These are phyloP conservation scores for Rhyzopertha dominica DNA, from an alignment of 1,140 invertebrate species.

Conservation along the genomic window DNA sequence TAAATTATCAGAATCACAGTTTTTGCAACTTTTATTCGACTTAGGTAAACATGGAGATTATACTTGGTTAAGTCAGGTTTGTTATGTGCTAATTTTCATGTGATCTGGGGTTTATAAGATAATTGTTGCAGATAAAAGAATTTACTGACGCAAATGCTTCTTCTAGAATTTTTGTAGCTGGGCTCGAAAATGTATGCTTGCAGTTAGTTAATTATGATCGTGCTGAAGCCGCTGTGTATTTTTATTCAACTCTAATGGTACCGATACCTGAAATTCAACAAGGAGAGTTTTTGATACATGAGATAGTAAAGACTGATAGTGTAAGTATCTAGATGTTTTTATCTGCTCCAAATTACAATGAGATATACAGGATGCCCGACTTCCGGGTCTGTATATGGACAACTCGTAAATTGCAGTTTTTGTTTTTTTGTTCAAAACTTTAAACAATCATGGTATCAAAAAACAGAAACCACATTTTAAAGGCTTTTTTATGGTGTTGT, in stretches of 20 bases:
- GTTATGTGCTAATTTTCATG: constrained; percentile 7
- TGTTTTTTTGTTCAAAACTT: too few relatives aligned
- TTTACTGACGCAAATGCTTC: constrained; percentile 2
- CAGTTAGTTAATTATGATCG: constrained; percentile 29
- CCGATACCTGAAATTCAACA: not conserved
- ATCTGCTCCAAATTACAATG: too few relatives aligned
- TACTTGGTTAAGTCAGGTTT: constrained; percentile 20
- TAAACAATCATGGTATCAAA: not conserved
- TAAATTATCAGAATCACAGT: constrained; percentile 18
- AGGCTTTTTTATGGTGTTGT: not conserved
- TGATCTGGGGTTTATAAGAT: constrained; percentile 12
- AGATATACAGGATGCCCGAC: too few relatives aligned
- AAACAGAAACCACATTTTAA: not conserved
- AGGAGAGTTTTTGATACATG: not conserved
- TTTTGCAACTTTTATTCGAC: constrained; percentile 22
- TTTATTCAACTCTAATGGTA: not conserved
- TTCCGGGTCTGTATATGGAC: too few relatives aligned
- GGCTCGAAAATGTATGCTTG: constrained; percentile 30
- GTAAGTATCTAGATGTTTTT: constrained; percentile 1
- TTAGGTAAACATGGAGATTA: constrained; percentile 25
- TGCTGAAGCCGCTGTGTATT: constrained; percentile 29
- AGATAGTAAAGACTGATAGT: not conserved
- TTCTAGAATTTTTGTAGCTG: constrained; percentile 14
- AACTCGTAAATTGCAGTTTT: too few relatives aligned
- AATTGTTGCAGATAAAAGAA: constrained; percentile 7